Evolutionary conservation across 2,888 invertebrate genomes (phyloP), one percentile per base, ranked within the genome.

Genomic region (Pollenia angustigena): DNA sequence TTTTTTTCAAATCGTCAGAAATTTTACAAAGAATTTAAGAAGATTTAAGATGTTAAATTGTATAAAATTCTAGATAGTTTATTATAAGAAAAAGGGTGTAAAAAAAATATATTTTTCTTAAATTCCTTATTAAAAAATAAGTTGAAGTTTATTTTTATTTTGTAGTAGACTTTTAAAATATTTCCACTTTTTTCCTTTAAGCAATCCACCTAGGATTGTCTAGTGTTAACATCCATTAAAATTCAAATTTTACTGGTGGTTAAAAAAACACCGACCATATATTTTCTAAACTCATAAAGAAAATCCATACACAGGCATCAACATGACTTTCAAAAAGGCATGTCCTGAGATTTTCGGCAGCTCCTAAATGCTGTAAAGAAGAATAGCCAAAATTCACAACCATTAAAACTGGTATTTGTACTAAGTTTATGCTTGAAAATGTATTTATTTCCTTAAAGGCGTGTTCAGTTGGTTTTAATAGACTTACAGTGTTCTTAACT

Each of bases 391-490:
- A 66, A 54, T 9, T 14, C 46, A 18, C 69, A 14, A n/a, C n/a
- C n/a, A 14, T 50, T 2, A 1, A 50, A 50, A 54, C 40, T 32
- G 18, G 32, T 9, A n/a, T 62, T 69, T 52, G 50, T 10, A 40
- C 18, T 71, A 23, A 56, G 32, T 68, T 68, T 42, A 64, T 64
- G 40, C 32, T 40, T 40, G 60, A 12, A 40, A 42, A n/a, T 14
- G 40, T 14, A 12, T 66, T 66, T 14, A 72, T 60, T 74, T 62
- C n/a, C n/a, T n/a, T n/a, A n/a, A n/a, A n/a, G n/a, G n/a, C 50
- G 60, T 76, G 56, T 64, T 71, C 11, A 48, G 76, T 83, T 78
- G 14, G 46, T 40, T 76, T 50, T 76, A 76, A 71, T 75, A 72
- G 44, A 81, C 42, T 71, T 66, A 48, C 42, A 32, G 50, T 54